A percentile compares a stretch with the other conserved stretches of the same genome.
Conservation (phyloP, 2,113 vertebrate species). For the Dipodomys spectabilis region DNA sequence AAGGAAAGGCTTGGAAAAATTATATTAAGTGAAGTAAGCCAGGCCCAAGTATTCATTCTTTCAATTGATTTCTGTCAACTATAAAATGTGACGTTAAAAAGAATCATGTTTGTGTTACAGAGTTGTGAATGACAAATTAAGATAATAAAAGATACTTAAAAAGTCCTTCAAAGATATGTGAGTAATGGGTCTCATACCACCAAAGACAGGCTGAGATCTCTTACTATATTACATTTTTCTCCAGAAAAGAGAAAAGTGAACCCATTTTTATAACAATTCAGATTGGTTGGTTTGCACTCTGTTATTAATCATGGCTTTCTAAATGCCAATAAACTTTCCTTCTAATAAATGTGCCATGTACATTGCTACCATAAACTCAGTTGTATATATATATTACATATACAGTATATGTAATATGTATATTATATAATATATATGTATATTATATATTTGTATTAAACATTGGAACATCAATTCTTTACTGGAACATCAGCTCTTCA, state of each 20-base stretch:
- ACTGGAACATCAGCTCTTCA: not conserved
- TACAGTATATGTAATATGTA: no score
- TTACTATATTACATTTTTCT: not conserved
- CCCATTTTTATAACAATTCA: not conserved
- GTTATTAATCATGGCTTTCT: conserved; percentile 39
- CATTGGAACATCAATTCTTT: not conserved
- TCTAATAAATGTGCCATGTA: conserved; percentile 24
- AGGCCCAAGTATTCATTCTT: no score
- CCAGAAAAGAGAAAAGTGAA: conserved; percentile 27
- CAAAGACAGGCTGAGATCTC: conserved; percentile 10
- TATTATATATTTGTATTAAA: no score
- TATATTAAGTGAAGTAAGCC: no score
- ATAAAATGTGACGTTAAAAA: not conserved
- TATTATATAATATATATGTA: no score
- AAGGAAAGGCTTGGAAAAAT: no score
- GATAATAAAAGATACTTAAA: conserved; percentile 14
- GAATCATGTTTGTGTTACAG: not conserved
- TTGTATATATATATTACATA: not conserved
- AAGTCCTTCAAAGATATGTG: not conserved
- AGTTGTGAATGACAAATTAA: not conserved
- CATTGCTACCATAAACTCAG: conserved; percentile 37
- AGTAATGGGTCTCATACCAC: not conserved
- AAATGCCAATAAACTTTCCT: conserved; percentile 47
- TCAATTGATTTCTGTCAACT: not conserved
- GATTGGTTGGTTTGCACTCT: not conserved